phyloP scores from a whole-genome alignment of 2,113 vertebrate genomes.

The Asarcornis scutulata region DNA sequence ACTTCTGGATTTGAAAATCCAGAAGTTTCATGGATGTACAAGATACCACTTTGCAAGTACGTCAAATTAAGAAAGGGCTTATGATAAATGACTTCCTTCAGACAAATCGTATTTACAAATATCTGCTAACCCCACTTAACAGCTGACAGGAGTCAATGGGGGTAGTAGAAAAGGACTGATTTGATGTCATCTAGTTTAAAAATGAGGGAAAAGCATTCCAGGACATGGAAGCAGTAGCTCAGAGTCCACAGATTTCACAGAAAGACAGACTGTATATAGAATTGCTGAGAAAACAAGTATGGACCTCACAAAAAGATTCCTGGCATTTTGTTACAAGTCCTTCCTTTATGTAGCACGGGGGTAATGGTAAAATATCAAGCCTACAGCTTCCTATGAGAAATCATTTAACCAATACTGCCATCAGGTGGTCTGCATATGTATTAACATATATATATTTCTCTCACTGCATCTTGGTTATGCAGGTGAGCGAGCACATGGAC shows the following conservation, averaged over 20 bases:
- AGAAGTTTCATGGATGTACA: neutral
- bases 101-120: neutral
- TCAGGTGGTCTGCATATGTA: neutral
- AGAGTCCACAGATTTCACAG: neutral
- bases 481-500: neutral
- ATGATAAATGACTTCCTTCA: neutral
- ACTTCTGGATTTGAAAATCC: neutral
- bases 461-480: neutral
- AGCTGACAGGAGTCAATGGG: neutral
- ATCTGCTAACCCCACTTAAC: neutral
- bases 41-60: neutral
- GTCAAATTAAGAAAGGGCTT: neutral
- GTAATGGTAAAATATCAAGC: neutral
- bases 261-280: neutral
- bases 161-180: neutral
- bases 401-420: constrained; percentile 55
- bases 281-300: neutral
- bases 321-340: neutral
- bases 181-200: neutral
- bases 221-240: neutral
- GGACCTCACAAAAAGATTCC: neutral
- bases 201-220: neutral
- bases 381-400: neutral
- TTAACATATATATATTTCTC: neutral
- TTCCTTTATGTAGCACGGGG: neutral